Evolutionary conservation across 2,797 vertebrate species (phyloP), one percentile per base, ranked within the genome.

Genomic region (Streptopelia turtur): DNA sequence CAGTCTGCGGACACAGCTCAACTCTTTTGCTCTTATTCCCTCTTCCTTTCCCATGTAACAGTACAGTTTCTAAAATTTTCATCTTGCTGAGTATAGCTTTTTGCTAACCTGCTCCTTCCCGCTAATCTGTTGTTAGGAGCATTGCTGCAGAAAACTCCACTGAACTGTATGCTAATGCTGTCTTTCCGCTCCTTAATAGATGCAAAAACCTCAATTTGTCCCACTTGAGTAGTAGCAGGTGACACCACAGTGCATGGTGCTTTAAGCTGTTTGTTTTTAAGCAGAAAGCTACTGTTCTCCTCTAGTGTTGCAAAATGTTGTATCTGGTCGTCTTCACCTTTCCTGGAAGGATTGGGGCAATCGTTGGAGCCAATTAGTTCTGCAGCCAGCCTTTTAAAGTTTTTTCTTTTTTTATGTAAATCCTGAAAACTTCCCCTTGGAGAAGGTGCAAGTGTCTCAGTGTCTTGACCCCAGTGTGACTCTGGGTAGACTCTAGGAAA

Each of bases 391-490:
- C 39, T 20, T 59, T 14, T 18, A 45, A 45, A 45, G 43, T 6
- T 22, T 10, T 49, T n/a, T 25, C 11, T 13, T 18, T 56, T 56
- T 60, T 69, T 5, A 22, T 37, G 13, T 47, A 37, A 68, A 55
- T 56, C 30, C 16, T 79, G 35, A 68, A 78, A 68, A 4, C 27
- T 49, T 84, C 4, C 15, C 3, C 7, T 79, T 69, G 23, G 20
- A 39, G 11, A 49, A 59, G 6, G 35, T 37, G 12, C 9, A 64
- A 7, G 7, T 1, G 1, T 27, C 33, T 55, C 4, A 1, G 5
- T 45, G 16, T 57, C 16, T n/a, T 80, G 28, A 43, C 15, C 41
- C 65, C 55, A 39, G 6, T 77, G 28, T 82, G 61, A 25, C 52
- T 86, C 63, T 28, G 49, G 17, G 41, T 39, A 47, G 69, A 27